A percentile compares a stretch with the other conserved stretches of the same genome.
Evolutionary conservation across 1,140 invertebrate genomes (phyloP).

Genomic region (Cylas formicarius): DNA sequence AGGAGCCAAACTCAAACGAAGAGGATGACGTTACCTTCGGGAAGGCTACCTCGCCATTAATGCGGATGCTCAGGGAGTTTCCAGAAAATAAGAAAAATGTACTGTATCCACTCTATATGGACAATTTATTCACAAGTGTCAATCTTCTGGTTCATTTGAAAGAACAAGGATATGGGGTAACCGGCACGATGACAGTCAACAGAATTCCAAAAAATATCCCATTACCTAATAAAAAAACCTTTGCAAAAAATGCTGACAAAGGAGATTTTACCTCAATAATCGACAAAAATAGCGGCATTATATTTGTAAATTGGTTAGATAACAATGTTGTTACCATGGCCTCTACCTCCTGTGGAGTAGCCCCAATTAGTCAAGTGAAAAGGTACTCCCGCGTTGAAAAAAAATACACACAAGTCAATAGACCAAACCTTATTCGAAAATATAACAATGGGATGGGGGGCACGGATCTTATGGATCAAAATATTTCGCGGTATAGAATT

Average conservation of each 20-base stretch:
- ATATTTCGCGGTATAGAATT: slow-evolving; percentile 38
- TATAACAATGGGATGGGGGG: too few species aligned
- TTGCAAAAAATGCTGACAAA: slow-evolving; percentile 1
- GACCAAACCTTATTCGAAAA: slow-evolving; percentile 33
- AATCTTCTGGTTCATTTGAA: slow-evolving; percentile 4
- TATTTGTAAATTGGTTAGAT: slow-evolving; percentile 29
- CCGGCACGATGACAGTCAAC: slow-evolving; percentile 1
- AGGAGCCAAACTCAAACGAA: slow-evolving; percentile 8
- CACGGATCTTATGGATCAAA: slow-evolving; percentile 40
- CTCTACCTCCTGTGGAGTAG: slow-evolving; percentile 4
- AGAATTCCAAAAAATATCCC: slow-evolving; percentile 4
- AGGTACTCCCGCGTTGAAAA: slow-evolving; percentile 5
- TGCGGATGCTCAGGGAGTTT: slow-evolving; percentile 1
- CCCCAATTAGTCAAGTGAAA: not conserved
- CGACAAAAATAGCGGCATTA: slow-evolving; percentile 8
- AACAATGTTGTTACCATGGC: slow-evolving; percentile 20
- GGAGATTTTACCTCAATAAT: too few species aligned
- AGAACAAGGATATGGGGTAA: not conserved
- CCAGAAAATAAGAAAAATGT: not conserved
- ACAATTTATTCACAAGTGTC: slow-evolving; percentile 8
- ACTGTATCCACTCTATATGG: slow-evolving; percentile 4
- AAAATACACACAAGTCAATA: slow-evolving; percentile 2
- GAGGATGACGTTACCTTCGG: slow-evolving; percentile 18
- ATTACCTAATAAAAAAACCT: slow-evolving; percentile 9
- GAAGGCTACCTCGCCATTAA: slow-evolving; percentile 3